Evolutionary conservation across 1,140 invertebrate genomes (phyloP).

Genomic region (Ridgeia piscesae): DNA sequence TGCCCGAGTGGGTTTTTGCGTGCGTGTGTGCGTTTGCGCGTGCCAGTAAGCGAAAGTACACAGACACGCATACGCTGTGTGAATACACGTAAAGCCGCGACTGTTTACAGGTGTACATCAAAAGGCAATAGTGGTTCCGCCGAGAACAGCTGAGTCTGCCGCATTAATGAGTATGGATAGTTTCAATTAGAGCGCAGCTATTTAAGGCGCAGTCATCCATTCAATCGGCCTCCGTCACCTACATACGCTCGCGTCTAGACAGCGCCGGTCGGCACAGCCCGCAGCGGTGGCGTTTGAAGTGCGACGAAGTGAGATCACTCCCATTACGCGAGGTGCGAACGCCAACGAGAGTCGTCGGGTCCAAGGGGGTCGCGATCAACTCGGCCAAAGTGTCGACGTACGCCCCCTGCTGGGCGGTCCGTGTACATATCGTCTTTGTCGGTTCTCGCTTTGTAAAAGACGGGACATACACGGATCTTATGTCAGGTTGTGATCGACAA

Average conservation of each 20-base stretch:
- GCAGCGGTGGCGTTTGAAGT: neutral
- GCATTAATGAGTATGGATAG: conserved; percentile 1
- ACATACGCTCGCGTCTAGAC: neutral
- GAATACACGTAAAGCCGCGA: neutral
- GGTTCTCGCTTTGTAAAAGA: no score
- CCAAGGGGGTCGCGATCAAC: neutral
- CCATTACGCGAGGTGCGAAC: neutral
- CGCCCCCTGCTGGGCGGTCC: no score
- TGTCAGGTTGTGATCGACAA: neutral
- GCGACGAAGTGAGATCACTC: neutral
- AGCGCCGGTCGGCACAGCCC: neutral
- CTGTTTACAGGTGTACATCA: neutral
- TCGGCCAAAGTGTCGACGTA: neutral
- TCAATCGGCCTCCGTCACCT: neutral
- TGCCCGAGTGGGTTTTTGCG: no score
- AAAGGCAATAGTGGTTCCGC: neutral
- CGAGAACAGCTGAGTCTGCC: neutral
- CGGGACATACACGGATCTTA: no score
- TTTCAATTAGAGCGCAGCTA: neutral
- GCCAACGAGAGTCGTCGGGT: neutral
- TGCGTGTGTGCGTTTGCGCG: neutral
- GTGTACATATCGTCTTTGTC: no score
- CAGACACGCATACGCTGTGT: neutral
- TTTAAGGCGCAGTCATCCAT: neutral
- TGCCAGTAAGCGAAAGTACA: no score